Evolutionary conservation across 2,888 invertebrate genomes (phyloP), one percentile per base, ranked within the genome.

Genomic region (Eupithecia abbreviata): DNA sequence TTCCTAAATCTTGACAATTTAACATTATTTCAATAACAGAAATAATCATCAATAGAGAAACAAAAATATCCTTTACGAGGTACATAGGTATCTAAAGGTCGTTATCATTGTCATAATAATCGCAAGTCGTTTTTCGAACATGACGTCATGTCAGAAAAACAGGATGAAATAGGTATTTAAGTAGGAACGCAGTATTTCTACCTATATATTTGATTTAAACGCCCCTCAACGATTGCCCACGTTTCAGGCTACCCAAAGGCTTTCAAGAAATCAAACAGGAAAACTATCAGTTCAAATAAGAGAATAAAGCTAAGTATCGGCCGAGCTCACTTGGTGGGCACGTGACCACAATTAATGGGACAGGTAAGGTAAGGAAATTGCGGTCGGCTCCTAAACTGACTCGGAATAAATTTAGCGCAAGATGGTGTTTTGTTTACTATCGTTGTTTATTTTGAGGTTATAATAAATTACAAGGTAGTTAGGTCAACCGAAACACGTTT

Each of bases 301-400:
- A 83, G 82, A 85, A 86, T 84, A 84, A 83, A 86, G 82, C 82
- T 80, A 79, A 84, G 82, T 75, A 77, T 79, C 82, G 85, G 87
- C 81, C 67, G 43, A 62, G 18, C 10, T 84, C 88, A 87, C 88
- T 87, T n/a, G 84, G 82, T 79, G 80, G n/a, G 87, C 86, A 89
- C 91, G 91, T 92, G 92, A 91, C 89, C 88, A 84, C 92, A 91
- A 91, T 92, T 91, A 92, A 91, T 91, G 90, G 89, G 89, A 82
- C 83, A 77, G 75, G 76, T 74, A 65, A 91, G 90, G 91, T 91
- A 90, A 88, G 90, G 86, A 90, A 90, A 91, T 90, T 90, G 85
- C 85, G 84, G 82, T 81, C 72, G 81, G 69, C 83, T 81, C 82
- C 74, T 81, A 71, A 75, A 67, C 83, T 82, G 79, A 79, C 80